Base-by-base conservation (phyloP, 2,797 vertebrate species). In the Bradypus variegatus region DNA sequence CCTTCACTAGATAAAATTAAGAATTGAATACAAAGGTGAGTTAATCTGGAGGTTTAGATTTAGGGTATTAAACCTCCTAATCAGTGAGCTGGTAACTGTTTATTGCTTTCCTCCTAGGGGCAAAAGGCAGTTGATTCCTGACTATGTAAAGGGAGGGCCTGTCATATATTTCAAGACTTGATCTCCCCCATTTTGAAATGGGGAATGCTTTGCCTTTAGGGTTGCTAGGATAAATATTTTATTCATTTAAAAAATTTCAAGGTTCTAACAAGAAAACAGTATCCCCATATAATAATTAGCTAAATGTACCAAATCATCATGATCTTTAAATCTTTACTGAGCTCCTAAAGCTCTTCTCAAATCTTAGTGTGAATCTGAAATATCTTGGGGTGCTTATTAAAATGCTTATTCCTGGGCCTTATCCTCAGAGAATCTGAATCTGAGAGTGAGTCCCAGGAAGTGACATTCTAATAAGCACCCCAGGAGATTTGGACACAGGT, bases 141-240 rank as follows among this genome's bases (percentile, higher is more conserved):
- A 45, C 65, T 81, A 15, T 64, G 19, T 91, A 80, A 92, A 86
- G 36, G 11, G 23, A 86, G 25, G n/a, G 21, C 14, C 7, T 80
- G 48, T 15, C 64, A 29, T 18, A 50, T 36, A 70, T 65, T 75
- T 89, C 19, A 69, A 70, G 21, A 73, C 65, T 91, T 85, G 6
- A 93, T 83, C 62, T 95, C 23, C 16, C n/a, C 38, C 15, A 31
- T 84, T 89, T 89, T 72, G 86, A 91, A 95, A 91, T 60, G 82
- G 70, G 19, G 15, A 55, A 12, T 90, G 10, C 16, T 33, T 92
- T 6, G 13, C 65, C 45, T 91, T 91, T 94, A 41, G 55, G 19
- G 55, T 36, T 87, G 27, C 41, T 67, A 31, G 36, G 55, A 88
- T 93, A 78, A 53, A 77, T 67, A 82, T 67, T 41, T 89, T 84